phyloP scores from a whole-genome alignment of 2,797 vertebrate species.

The Cacajao melanocephalus region DNA sequence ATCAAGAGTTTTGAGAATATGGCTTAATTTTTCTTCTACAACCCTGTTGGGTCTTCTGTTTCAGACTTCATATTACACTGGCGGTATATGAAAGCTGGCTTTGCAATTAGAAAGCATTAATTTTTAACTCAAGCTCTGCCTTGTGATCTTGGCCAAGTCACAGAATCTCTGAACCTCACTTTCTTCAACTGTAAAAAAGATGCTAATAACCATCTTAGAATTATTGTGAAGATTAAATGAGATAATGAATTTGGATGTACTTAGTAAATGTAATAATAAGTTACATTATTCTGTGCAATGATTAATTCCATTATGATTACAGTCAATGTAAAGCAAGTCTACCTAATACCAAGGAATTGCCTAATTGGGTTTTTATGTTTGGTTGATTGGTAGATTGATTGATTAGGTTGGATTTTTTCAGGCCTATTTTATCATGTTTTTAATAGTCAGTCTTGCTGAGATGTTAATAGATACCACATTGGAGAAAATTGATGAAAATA shows the following conservation, averaged over 20 bases:
- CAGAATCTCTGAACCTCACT: conserved; percentile 11
- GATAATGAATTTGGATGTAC: conserved; percentile 20
- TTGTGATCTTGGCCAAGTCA: background rate
- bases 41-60: background rate
- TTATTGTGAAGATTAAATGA: conserved; percentile 48
- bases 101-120: conserved; percentile 45
- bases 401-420: conserved; percentile 44
- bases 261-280: conserved; percentile 41
- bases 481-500: conserved; percentile 51
- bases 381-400: conserved; percentile 47
- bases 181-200: conserved; percentile 37
- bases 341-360: conserved; percentile 51
- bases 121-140: conserved; percentile 7
- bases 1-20: background rate
- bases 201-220: background rate
- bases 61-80: background rate
- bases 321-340: conserved; percentile 53
- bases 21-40: background rate
- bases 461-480: conserved; percentile 38
- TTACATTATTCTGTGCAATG: conserved; percentile 14
- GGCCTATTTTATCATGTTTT: conserved; percentile 20
- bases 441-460: conserved; percentile 55
- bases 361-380: conserved; percentile 61
- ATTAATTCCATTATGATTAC: conserved; percentile 41
- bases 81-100: background rate